These are phyloP conservation scores for Thera obeliscata DNA, from an alignment of 2,888 invertebrate species.

Conservation along the genomic window DNA sequence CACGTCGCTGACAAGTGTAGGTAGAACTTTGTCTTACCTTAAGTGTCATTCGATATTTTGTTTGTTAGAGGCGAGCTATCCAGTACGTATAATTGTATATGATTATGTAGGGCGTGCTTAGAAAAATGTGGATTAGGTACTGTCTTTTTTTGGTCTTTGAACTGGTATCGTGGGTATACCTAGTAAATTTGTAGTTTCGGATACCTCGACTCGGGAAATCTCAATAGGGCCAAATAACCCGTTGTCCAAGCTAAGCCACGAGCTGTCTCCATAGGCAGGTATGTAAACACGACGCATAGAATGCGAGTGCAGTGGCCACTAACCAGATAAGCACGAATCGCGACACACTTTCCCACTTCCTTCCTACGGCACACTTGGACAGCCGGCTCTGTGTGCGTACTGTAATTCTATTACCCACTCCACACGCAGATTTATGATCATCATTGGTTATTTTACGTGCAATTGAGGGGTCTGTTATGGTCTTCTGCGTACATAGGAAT, in stretches of 20 bases:
- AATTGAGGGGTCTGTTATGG: neutral
- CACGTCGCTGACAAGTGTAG: conserved; percentile 7
- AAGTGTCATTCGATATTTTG: neutral
- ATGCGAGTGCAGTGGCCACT: conserved; percentile 64
- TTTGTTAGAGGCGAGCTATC: neutral
- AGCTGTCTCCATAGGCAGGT: conserved; percentile 23
- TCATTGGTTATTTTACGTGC: conserved; percentile 8
- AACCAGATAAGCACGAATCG: conserved; percentile 67
- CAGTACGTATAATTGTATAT: no score
- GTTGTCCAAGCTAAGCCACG: conserved; percentile 4
- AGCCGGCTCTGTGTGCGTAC: conserved; percentile 15
- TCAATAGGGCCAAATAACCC: neutral
- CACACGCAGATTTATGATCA: conserved; percentile 16
- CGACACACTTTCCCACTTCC: conserved; percentile 74
- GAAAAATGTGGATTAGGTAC: no score
- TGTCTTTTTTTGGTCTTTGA: no score
- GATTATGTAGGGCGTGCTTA: no score
- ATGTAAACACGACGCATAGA: conserved; percentile 28
- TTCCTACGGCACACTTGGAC: conserved; percentile 62
- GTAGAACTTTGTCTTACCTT: neutral
- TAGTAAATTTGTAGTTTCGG: neutral
- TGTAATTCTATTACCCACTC: conserved; percentile 21
- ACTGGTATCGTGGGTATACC: neutral
- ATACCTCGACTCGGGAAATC: neutral
- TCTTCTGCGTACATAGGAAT: no score